These are phyloP conservation scores for Tachypleus tridentatus DNA, from an alignment of 1,140 invertebrate species.

Conservation along the genomic window DNA sequence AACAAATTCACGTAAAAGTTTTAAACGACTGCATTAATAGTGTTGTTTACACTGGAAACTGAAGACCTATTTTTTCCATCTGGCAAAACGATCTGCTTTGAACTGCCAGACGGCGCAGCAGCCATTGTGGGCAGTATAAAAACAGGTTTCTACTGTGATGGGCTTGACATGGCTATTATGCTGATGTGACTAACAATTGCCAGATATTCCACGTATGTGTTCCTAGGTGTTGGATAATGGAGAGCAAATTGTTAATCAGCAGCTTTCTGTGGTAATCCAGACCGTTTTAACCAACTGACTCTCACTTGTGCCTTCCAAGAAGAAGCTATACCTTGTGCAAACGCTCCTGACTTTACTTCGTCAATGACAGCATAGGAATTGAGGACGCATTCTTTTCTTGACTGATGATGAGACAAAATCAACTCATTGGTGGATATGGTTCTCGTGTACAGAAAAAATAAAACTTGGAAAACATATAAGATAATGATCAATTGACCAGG, in stretches of 20 bases:
- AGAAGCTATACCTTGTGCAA: constrained; percentile 52
- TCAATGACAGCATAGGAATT: constrained; percentile 26
- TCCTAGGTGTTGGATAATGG: constrained; percentile 33
- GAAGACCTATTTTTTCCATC: too few species aligned
- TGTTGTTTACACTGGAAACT: too few species aligned
- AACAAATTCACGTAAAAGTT: too few species aligned
- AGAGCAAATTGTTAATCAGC: constrained; percentile 7
- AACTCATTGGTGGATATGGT: constrained; percentile 1
- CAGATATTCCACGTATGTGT: constrained; percentile 24
- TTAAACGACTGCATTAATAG: too few species aligned
- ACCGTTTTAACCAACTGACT: constrained; percentile 40
- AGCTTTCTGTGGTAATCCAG: constrained; percentile 58
- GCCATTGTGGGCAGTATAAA: constrained; percentile 21
- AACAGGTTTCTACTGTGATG: too few species aligned
- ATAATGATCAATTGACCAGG: too few species aligned
- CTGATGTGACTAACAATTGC: constrained; percentile 25
- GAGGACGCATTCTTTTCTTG: constrained; percentile 13
- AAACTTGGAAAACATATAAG: too few species aligned
- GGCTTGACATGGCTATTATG: constrained; percentile 26
- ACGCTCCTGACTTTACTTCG: constrained; percentile 39
- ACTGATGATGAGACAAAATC: constrained; percentile 11
- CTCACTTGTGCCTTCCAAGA: constrained; percentile 52
- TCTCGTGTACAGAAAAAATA: too few species aligned
- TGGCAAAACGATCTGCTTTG: constrained; percentile 14
- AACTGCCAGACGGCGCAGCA: constrained; percentile 26